These are phyloP conservation scores for Muscicapa striata DNA, from an alignment of 2,797 vertebrate genomes.

Conservation along the genomic window DNA sequence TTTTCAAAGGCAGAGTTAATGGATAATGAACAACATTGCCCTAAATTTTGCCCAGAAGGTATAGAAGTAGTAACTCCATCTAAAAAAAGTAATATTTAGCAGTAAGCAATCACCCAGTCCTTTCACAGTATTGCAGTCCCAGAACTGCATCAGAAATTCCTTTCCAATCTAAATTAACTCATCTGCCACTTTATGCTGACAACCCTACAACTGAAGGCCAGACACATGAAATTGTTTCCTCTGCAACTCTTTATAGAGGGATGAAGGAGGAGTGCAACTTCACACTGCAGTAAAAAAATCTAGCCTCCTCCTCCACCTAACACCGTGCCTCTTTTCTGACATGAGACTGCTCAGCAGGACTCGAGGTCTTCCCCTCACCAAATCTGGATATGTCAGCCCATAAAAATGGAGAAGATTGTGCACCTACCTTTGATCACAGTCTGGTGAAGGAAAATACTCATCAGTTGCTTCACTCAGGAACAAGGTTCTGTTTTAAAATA, in stretches of 20 bases:
- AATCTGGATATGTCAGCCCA: not conserved
- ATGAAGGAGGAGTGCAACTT: not conserved
- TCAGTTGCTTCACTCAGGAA: not conserved
- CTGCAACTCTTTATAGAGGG: not conserved
- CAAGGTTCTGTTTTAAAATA: conserved; percentile 30
- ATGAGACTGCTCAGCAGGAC: not conserved
- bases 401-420: not conserved
- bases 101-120: not conserved
- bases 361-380: not conserved
- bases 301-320: not conserved
- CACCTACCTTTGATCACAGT: conserved; percentile 22
- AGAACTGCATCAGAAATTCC: not conserved
- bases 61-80: not conserved
- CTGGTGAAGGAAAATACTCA: not conserved
- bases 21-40: not conserved
- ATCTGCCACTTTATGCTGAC: not conserved
- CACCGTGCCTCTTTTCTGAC: not conserved
- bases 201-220: not conserved
- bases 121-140: not conserved
- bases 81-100: not conserved
- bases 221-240: not conserved
- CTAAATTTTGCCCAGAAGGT: not conserved
- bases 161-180: not conserved
- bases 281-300: not conserved
- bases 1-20: conserved; percentile 45